A percentile compares a stretch with the other conserved stretches of the same genome.
Evolutionary conservation across 2,888 invertebrate species (phyloP).

Genomic region (Cantharis flavilabris): DNA sequence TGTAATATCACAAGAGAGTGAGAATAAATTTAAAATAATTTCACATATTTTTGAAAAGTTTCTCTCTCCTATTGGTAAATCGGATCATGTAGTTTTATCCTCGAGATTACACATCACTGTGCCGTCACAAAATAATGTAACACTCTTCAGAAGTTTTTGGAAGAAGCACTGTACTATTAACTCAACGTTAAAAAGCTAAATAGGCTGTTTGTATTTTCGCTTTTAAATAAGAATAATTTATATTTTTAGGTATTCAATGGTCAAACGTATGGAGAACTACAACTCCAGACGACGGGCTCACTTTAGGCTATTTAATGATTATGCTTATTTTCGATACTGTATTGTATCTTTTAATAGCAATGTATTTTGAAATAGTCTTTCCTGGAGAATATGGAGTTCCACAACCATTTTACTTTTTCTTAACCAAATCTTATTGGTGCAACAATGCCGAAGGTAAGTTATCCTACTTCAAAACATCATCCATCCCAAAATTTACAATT

Average conservation of each 20-base stretch:
- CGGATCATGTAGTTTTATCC: too few species aligned
- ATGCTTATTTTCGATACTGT: constrained; percentile 73
- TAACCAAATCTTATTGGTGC: background rate
- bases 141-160: too few species aligned
- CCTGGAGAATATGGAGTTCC: constrained; percentile 63
- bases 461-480: too few species aligned
- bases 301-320: constrained; percentile 71
- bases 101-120: too few species aligned
- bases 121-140: too few species aligned
- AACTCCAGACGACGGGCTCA: constrained; percentile 69
- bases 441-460: background rate
- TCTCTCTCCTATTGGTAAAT: too few species aligned
- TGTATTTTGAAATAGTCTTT: constrained; percentile 84
- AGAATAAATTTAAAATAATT: too few species aligned
- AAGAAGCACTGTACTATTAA: too few species aligned
- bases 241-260: constrained; percentile 63
- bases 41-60: too few species aligned
- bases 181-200: background rate
- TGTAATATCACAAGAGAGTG: too few species aligned
- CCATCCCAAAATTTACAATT: too few species aligned
- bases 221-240: background rate
- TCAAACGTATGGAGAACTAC: constrained; percentile 64
- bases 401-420: background rate
- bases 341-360: constrained; percentile 74
- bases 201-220: background rate